phyloP scores from a whole-genome alignment of 2,888 invertebrate genomes.

The Drosophila subsilvestris region DNA sequence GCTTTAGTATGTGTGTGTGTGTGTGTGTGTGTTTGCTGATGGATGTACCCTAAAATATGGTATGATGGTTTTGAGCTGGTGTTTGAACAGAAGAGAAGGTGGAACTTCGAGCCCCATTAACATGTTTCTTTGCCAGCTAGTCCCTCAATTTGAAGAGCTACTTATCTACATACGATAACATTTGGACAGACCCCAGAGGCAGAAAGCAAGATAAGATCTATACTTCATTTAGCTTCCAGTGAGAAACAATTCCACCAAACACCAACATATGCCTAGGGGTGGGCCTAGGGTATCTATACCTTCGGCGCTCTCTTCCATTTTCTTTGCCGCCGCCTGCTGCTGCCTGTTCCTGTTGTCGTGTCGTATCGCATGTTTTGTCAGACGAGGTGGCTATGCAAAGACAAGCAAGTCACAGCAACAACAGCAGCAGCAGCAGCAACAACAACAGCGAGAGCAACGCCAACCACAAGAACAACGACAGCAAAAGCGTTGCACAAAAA shows the following conservation, averaged over 20 bases:
- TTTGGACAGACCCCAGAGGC: too few species aligned
- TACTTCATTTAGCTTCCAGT: neutral
- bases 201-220: neutral
- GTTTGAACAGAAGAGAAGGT: neutral
- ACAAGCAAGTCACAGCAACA: constrained; percentile 59
- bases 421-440: constrained; percentile 25
- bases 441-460: constrained; percentile 34
- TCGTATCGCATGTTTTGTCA: constrained; percentile 74
- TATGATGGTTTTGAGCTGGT: neutral
- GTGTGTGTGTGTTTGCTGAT: constrained; percentile 6
- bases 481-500: constrained; percentile 64
- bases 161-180: neutral
- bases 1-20: constrained; percentile 21
- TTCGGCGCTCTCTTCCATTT: neutral
- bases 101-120: neutral
- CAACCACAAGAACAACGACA: constrained; percentile 37
- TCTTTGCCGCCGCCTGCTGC: neutral
- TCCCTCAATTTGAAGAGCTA: neutral
- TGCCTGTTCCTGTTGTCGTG: constrained; percentile 53
- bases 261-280: neutral
- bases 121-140: neutral
- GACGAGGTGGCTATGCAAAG: constrained; percentile 73
- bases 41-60: neutral
- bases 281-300: neutral
- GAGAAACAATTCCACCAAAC: neutral